Base-by-base conservation (phyloP, 2,797 vertebrate species). In the Typhlichthys eigenmanni region DNA sequence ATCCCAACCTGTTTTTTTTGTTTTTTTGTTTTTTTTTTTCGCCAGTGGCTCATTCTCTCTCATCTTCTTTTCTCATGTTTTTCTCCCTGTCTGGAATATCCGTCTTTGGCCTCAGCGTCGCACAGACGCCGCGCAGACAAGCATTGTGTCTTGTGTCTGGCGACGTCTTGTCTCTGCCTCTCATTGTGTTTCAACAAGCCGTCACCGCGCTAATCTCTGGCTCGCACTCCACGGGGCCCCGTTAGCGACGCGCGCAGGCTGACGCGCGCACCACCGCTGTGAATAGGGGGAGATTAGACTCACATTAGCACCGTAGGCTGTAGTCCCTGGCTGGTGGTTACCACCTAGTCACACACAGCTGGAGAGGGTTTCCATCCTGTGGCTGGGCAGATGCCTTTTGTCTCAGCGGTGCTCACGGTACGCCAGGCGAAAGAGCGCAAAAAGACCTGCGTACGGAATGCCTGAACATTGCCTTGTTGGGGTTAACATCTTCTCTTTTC, bases 211-310 rank as follows among this genome's bases (percentile, higher is more conserved):
- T 83, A 84, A 85, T 87, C 81, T 86, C 69, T 78, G 69, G 72
- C 78, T 82, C 11, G 14, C 67, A 49, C 74, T 76, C 81, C 75
- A 64, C 47, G 63, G 75, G 75, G 74, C 62, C 67, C 67, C 38
- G 68, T 77, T 83, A 72, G 77, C 78, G 69, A 74, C 77, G 82
- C 76, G 75, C 58, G n/a, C n/a, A n/a, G n/a, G n/a, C n/a, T n/a
- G 70, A 10, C 71, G 62, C 64, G 63, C 80, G 75, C 52, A 66
- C 61, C 43, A 43, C 61, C 29, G 58, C 71, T 51, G 68, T 82
- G 78, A 81, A 74, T 79, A 62, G 66, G 74, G 19, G 61, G 60
- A 79, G 85, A 85, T 86, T 84, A 87, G 69, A 38, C 76, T 85
- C 76, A 74, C 79, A 80, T 85, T 85, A 83, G 66, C 74, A 81